Evolutionary conservation across 1,140 invertebrate genomes (phyloP).

Genomic region (Apis cerana): DNA sequence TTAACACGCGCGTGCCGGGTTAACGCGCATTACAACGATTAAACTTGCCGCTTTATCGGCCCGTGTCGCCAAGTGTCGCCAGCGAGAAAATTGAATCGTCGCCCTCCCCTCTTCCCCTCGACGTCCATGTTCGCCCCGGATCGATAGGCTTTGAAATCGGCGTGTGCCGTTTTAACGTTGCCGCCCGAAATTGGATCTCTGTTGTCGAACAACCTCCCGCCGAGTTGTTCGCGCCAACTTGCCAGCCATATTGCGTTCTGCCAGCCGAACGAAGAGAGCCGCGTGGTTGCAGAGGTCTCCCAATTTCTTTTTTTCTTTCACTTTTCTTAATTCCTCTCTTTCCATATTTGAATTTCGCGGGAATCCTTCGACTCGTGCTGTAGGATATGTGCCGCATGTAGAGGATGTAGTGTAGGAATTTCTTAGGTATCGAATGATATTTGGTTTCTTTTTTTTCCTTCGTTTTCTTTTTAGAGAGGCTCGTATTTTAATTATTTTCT

Average conservation of each 20-base stretch:
- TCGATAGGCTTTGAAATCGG: slow-evolving; percentile 47
- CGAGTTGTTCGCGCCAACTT: slow-evolving; percentile 28
- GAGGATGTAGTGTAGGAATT: too few relatives aligned
- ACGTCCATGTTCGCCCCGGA: neutral
- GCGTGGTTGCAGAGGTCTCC: too few relatives aligned
- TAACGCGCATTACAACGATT: slow-evolving; percentile 29
- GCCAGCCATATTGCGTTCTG: slow-evolving; percentile 45
- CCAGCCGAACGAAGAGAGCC: slow-evolving; percentile 11
- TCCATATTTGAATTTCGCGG: too few relatives aligned
- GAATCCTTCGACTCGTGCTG: too few relatives aligned
- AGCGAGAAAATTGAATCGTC: slow-evolving; percentile 36
- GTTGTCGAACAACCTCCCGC: slow-evolving; percentile 33
- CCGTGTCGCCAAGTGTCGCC: slow-evolving; percentile 15
- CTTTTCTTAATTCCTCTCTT: neutral
- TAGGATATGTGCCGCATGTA: too few relatives aligned
- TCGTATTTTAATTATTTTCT: slow-evolving; percentile 28
- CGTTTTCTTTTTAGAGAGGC: neutral
- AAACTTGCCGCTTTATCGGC: slow-evolving; percentile 16
- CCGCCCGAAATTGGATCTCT: slow-evolving; percentile 31
- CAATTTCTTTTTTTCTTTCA: neutral
- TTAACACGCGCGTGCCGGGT: neutral
- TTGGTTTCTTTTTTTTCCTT: neutral
- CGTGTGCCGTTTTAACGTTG: slow-evolving; percentile 29
- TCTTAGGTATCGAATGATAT: neutral
- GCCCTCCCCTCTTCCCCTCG: neutral